phyloP scores from a whole-genome alignment of 2,888 invertebrate genomes.

The Dryadula phaetusa region DNA sequence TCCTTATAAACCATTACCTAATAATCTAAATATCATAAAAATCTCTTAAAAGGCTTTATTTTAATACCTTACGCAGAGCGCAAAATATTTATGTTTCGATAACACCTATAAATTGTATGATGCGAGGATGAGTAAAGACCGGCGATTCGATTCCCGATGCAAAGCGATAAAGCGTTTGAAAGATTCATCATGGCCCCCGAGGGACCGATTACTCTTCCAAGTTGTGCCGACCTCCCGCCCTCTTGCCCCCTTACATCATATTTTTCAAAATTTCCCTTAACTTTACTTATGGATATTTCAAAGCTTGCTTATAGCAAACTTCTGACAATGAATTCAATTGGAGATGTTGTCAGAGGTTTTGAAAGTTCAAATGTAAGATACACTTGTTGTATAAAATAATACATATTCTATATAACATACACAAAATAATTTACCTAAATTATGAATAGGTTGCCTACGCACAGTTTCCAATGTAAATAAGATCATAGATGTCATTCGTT shows the following conservation, averaged over 20 bases:
- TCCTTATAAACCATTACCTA: not conserved
- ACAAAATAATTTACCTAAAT: not conserved
- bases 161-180: conserved; percentile 80
- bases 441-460: not conserved
- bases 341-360: conserved; percentile 19
- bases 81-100: conserved; percentile 38
- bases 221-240: conserved; percentile 69
- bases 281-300: conserved; percentile 61
- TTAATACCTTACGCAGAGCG: conserved; percentile 28
- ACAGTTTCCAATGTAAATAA: not conserved
- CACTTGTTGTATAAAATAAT: conserved; percentile 8
- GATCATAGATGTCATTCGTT: not conserved
- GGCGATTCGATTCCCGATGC: conserved; percentile 74
- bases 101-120: conserved; percentile 43
- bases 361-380: conserved; percentile 18
- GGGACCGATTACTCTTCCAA: conserved; percentile 78
- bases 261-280: conserved; percentile 76
- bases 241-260: conserved; percentile 74
- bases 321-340: conserved; percentile 67
- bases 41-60: conserved; percentile 6
- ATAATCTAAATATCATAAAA: conserved; percentile 5
- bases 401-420: not conserved
- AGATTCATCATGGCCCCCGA: conserved; percentile 79
- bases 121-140: conserved; percentile 55
- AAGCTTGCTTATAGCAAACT: conserved; percentile 54